Evolutionary conservation across 2,888 invertebrate species (phyloP).

Genomic region (Drosophila helvetica): DNA sequence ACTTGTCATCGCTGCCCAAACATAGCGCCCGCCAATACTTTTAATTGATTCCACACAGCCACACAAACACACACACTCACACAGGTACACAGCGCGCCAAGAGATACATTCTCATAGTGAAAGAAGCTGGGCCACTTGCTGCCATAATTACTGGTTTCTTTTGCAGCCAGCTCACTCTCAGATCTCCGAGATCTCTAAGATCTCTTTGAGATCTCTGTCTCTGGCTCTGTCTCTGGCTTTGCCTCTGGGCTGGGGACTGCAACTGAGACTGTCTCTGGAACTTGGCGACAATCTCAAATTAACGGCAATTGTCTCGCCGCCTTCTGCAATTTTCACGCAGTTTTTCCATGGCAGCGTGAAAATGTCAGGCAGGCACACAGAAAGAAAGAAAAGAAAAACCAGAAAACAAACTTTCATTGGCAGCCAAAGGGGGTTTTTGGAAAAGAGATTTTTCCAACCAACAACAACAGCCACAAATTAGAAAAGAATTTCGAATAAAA

Average conservation of each 20-base stretch:
- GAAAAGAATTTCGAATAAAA: neutral
- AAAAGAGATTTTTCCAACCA: constrained; percentile 12
- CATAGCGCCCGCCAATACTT: constrained; percentile 72
- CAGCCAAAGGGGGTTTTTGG: constrained; percentile 22
- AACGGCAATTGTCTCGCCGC: constrained; percentile 77
- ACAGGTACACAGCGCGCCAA: constrained; percentile 11
- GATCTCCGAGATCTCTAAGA: neutral
- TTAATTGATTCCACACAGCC: constrained; percentile 75
- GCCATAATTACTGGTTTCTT: constrained; percentile 72
- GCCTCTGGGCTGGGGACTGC: neutral
- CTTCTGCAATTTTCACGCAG: constrained; percentile 76
- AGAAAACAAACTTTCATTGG: constrained; percentile 67
- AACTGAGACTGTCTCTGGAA: constrained; percentile 21
- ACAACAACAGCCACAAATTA: constrained; percentile 10
- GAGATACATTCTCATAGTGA: constrained; percentile 56
- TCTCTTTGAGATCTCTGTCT: no score
- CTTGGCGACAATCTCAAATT: constrained; percentile 78
- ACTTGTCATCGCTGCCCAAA: constrained; percentile 77
- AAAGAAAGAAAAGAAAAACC: constrained; percentile 36
- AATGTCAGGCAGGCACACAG: constrained; percentile 42
- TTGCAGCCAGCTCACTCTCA: constrained; percentile 24
- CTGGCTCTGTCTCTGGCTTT: no score
- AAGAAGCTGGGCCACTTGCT: constrained; percentile 73
- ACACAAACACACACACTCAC: constrained; percentile 29
- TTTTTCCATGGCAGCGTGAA: constrained; percentile 64